Conservation (phyloP, 2,888 invertebrate genomes). For the Gari tellinella region DNA sequence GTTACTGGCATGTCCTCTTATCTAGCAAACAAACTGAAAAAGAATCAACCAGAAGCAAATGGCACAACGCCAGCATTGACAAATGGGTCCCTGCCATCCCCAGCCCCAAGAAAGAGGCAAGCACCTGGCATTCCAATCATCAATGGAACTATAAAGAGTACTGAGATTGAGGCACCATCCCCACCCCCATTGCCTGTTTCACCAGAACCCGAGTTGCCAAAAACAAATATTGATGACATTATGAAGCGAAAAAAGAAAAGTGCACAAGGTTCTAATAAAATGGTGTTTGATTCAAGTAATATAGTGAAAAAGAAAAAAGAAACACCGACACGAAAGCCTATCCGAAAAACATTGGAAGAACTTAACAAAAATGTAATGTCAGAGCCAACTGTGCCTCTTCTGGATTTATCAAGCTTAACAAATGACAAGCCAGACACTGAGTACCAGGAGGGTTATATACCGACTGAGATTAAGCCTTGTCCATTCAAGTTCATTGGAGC, state of each 20-base stretch:
- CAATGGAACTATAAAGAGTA: slow-evolving; percentile 14
- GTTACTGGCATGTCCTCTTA: slow-evolving; percentile 70
- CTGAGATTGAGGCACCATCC: slow-evolving; percentile 16
- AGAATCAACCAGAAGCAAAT: slow-evolving; percentile 45
- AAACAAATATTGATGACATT: slow-evolving; percentile 73
- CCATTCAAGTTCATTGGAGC: slow-evolving; percentile 76
- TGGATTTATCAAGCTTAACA: slow-evolving; percentile 71
- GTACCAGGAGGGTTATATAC: slow-evolving; percentile 71
- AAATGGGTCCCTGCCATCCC: slow-evolving; percentile 58
- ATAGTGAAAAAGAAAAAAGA: slow-evolving; percentile 60
- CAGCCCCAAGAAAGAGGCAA: slow-evolving; percentile 57
- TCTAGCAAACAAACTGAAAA: slow-evolving; percentile 64
- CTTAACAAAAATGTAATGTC: slow-evolving; percentile 40
- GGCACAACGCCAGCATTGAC: slow-evolving; percentile 40
- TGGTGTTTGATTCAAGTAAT: slow-evolving; percentile 67
- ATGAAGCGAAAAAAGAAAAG: slow-evolving; percentile 54
- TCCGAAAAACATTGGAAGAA: slow-evolving; percentile 51
- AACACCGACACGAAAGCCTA: slow-evolving; percentile 55
- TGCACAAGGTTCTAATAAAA: slow-evolving; percentile 37
- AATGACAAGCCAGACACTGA: slow-evolving; percentile 56
- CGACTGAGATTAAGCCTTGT: slow-evolving; percentile 73
- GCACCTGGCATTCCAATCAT: slow-evolving; percentile 41
- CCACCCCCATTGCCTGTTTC: slow-evolving; percentile 50
- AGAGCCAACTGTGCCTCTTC: slow-evolving; percentile 39
- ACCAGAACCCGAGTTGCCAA: slow-evolving; percentile 52